These are phyloP conservation scores for Neoniphon sammara DNA, from an alignment of 2,797 vertebrate species.

Conservation along the genomic window DNA sequence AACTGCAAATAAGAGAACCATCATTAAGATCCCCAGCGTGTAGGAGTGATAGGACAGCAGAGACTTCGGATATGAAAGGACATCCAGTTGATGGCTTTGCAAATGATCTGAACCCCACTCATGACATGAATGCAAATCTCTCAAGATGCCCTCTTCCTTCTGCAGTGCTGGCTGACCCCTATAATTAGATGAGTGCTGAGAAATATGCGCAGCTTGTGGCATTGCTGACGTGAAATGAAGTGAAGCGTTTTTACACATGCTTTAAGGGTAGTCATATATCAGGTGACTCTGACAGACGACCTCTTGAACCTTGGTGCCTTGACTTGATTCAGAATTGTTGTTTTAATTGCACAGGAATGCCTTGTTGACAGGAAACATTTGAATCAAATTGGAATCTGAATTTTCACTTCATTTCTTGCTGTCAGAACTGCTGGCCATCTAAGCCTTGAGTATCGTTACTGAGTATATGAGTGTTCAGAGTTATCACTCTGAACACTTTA, in stretches of 20 bases:
- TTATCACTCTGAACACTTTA: too few relatives aligned
- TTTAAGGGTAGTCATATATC: conserved; percentile 56
- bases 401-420: conserved; percentile 14
- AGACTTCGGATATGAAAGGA: conserved; percentile 78
- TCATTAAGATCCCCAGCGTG: conserved; percentile 80
- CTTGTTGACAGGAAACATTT: conserved; percentile 17
- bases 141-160: conserved; percentile 64
- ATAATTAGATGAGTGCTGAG: conserved; percentile 70
- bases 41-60: conserved; percentile 73
- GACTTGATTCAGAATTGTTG: conserved; percentile 38
- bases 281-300: conserved; percentile 4
- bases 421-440: neutral
- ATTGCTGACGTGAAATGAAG: conserved; percentile 40
- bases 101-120: conserved; percentile 80
- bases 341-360: conserved; percentile 37
- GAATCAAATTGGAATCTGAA: neutral
- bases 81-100: conserved; percentile 78
- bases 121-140: conserved; percentile 77
- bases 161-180: conserved; percentile 65
- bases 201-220: conserved; percentile 62
- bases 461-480: too few relatives aligned
- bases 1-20: conserved; percentile 84
- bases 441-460: neutral
- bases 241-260: conserved; percentile 46
- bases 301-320: conserved; percentile 14